Percentiles rank a stretch among this genome's conserved stretches.
Conservation (phyloP, 2,888 invertebrate genomes). For the Scaeva pyrastri region DNA sequence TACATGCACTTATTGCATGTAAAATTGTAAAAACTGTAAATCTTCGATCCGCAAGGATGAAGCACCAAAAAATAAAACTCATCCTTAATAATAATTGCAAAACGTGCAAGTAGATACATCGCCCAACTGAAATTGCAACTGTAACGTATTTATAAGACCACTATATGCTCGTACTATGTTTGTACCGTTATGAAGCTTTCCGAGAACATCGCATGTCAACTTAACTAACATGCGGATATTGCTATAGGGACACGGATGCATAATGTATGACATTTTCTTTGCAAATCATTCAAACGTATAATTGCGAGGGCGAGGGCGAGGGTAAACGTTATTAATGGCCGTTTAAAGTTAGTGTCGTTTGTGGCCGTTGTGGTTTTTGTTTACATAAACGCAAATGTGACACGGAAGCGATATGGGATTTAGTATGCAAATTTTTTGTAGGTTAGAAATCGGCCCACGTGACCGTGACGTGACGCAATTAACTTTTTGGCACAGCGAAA, state of each 20-base stretch:
- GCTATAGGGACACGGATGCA: constrained; percentile 23
- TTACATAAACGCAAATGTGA: neutral
- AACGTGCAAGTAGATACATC: neutral
- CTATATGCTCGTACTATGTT: no score
- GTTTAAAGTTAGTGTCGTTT: neutral
- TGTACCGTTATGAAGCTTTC: no score
- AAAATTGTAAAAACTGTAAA: neutral
- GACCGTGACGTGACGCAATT: neutral
- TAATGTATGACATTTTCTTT: constrained; percentile 27
- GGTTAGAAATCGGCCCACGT: neutral
- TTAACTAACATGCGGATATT: constrained; percentile 9
- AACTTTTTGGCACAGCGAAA: neutral
- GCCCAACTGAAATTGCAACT: neutral
- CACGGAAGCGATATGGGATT: neutral
- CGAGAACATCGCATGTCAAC: neutral
- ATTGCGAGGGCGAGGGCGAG: constrained; percentile 14
- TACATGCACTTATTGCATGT: neutral
- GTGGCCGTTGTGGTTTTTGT: neutral
- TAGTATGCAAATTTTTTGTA: neutral
- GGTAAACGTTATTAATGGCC: constrained; percentile 5
- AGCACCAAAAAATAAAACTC: neutral
- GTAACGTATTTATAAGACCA: no score
- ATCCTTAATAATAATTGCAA: neutral
- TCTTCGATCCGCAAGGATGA: neutral
- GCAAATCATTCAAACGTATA: constrained; percentile 28